These are phyloP conservation scores for Mylabris sibirica DNA, from an alignment of 2,888 invertebrate species.

Conservation along the genomic window DNA sequence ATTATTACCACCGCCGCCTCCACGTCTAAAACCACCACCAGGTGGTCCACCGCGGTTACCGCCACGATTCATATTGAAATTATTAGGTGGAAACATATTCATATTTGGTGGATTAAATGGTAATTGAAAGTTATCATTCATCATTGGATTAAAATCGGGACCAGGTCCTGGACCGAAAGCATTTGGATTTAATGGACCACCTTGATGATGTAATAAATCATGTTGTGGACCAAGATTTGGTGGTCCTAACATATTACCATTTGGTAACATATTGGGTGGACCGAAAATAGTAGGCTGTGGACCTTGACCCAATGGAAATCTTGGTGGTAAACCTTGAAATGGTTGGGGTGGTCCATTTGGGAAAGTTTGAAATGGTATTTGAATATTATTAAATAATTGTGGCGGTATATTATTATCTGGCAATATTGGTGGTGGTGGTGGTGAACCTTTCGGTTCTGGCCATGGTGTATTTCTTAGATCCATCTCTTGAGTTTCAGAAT, in stretches of 20 bases:
- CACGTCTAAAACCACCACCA: constrained; percentile 40
- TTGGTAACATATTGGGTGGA: constrained; percentile 54
- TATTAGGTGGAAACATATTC: constrained; percentile 58
- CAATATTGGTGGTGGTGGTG: constrained; percentile 57
- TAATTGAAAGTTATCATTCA: constrained; percentile 51
- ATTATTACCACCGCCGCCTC: constrained; percentile 54
- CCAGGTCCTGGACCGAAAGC: constrained; percentile 58
- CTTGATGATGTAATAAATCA: constrained; percentile 59
- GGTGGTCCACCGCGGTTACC: constrained; percentile 42
- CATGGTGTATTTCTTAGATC: constrained; percentile 80
- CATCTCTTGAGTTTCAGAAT: constrained; percentile 84
- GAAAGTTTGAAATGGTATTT: constrained; percentile 61
- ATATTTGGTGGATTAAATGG: constrained; percentile 63
- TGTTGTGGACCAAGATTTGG: constrained; percentile 57
- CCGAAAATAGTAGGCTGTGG: constrained; percentile 40
- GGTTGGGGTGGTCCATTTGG: constrained; percentile 63
- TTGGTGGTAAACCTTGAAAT: constrained; percentile 45
- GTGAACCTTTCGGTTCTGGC: constrained; percentile 83
- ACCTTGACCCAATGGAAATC: constrained; percentile 39
- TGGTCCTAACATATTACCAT: constrained; percentile 45
- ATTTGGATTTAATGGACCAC: constrained; percentile 52
- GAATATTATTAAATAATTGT: constrained; percentile 63
- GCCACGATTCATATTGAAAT: constrained; percentile 57
- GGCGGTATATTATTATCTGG: constrained; percentile 54
- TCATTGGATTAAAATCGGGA: constrained; percentile 59